Evolutionary conservation across 2,888 invertebrate genomes (phyloP).

Genomic region (Macaria liturata): DNA sequence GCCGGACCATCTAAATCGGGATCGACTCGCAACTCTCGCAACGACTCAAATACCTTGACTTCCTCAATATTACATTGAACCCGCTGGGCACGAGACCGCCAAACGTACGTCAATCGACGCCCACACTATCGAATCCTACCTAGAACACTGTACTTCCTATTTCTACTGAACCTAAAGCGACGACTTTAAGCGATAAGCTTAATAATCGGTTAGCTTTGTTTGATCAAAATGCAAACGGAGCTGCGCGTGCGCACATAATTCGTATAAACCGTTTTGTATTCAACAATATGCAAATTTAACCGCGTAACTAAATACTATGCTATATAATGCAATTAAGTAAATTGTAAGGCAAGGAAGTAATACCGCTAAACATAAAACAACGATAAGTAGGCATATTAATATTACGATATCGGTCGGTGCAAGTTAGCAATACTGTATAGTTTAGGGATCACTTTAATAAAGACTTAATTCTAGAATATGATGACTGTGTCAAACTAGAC

Average conservation of each 20-base stretch:
- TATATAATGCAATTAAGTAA: neutral
- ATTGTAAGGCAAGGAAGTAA: no score
- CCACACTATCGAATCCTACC: slow-evolving; percentile 58
- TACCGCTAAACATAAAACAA: no score
- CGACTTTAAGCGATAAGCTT: slow-evolving; percentile 28
- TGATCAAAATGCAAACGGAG: slow-evolving; percentile 12
- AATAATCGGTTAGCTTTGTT: slow-evolving; percentile 24
- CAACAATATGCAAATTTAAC: neutral
- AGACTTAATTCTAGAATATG: neutral
- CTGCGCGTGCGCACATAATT: slow-evolving; percentile 6
- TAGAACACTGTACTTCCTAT: slow-evolving; percentile 52
- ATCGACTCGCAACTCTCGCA: slow-evolving; percentile 80
- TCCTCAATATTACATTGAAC: slow-evolving; percentile 84
- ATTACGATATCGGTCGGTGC: no score
- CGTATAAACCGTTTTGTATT: neutral
- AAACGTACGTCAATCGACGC: slow-evolving; percentile 79
- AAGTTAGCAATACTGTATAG: no score
- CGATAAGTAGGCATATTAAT: no score
- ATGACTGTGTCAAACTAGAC: slow-evolving; percentile 23
- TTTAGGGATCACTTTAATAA: no score
- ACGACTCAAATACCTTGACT: slow-evolving; percentile 83
- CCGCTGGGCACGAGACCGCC: slow-evolving; percentile 73
- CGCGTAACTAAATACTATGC: neutral
- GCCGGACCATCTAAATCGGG: slow-evolving; percentile 82
- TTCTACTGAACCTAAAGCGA: slow-evolving; percentile 26